Conservation (phyloP, 2,113 vertebrate species). For the Myiopsitta monachus region DNA sequence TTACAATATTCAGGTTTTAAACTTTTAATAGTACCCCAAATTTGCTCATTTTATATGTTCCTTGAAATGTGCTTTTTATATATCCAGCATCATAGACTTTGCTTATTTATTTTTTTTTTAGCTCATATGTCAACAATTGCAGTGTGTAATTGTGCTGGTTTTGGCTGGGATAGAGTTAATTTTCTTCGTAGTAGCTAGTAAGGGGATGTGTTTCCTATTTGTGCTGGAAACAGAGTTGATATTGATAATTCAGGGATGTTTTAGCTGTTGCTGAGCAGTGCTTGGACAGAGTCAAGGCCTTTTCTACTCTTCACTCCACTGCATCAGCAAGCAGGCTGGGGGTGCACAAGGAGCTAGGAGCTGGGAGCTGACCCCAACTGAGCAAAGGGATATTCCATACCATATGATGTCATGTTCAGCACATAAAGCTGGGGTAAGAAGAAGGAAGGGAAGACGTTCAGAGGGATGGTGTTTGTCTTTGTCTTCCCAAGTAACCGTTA, state of each 20-base stretch:
- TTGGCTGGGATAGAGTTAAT: background rate
- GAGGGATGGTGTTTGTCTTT: background rate
- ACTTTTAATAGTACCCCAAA: background rate
- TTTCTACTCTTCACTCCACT: background rate
- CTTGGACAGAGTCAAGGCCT: background rate
- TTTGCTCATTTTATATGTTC: background rate
- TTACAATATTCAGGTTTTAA: background rate
- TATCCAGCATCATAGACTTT: background rate
- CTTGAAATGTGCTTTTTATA: background rate
- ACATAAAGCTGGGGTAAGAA: background rate
- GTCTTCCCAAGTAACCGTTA: background rate
- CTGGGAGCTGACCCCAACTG: background rate
- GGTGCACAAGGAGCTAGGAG: background rate
- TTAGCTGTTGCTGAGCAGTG: background rate
- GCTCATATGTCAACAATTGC: slow-evolving; percentile 3
- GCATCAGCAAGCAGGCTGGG: background rate
- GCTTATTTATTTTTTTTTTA: background rate
- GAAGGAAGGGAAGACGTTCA: accelerated
- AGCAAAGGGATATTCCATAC: background rate
- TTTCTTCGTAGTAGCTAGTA: background rate
- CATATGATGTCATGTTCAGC: background rate
- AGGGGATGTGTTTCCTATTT: background rate
- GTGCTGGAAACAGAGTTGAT: background rate
- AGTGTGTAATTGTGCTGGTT: background rate
- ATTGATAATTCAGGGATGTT: background rate